A percentile compares a stretch with the other conserved stretches of the same genome.
Conservation (phyloP, 2,797 vertebrate genomes). For the Betta splendens region DNA sequence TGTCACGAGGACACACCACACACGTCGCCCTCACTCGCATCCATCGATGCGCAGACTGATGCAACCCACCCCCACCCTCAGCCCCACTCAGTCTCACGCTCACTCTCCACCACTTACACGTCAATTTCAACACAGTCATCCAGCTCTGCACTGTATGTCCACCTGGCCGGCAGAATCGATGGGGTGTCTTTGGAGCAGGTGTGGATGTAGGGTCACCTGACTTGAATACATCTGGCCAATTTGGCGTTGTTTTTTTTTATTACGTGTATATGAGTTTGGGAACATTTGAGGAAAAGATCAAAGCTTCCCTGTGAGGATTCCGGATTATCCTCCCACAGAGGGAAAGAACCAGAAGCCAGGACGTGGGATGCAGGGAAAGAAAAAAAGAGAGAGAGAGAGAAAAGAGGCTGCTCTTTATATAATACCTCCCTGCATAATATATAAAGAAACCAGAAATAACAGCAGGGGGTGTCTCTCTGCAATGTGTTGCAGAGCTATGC, state of each 20-base stretch:
- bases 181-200: slow-evolving; percentile 65
- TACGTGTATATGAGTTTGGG: neutral
- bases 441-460: slow-evolving; percentile 67
- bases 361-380: slow-evolving; percentile 28
- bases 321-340: slow-evolving; percentile 67
- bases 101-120: slow-evolving; percentile 66
- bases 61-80: slow-evolving; percentile 12
- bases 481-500: slow-evolving; percentile 43
- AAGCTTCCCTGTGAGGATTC: slow-evolving; percentile 66
- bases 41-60: slow-evolving; percentile 34
- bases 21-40: slow-evolving; percentile 52
- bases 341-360: slow-evolving; percentile 64
- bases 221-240: slow-evolving; percentile 47
- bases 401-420: slow-evolving; percentile 66
- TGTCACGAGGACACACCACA: slow-evolving; percentile 75
- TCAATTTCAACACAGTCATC: slow-evolving; percentile 72
- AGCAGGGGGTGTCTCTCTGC: slow-evolving; percentile 62
- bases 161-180: slow-evolving; percentile 68
- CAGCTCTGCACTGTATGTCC: slow-evolving; percentile 63
- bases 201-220: slow-evolving; percentile 54
- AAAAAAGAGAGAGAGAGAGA: slow-evolving; percentile 27
- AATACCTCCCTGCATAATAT: slow-evolving; percentile 71
- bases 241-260: slow-evolving; percentile 15
- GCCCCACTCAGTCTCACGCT: slow-evolving; percentile 40
- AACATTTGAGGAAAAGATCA: slow-evolving; percentile 54